These are phyloP conservation scores for Micropoecilia bifurca DNA, from an alignment of 2,797 vertebrate genomes.

Conservation along the genomic window DNA sequence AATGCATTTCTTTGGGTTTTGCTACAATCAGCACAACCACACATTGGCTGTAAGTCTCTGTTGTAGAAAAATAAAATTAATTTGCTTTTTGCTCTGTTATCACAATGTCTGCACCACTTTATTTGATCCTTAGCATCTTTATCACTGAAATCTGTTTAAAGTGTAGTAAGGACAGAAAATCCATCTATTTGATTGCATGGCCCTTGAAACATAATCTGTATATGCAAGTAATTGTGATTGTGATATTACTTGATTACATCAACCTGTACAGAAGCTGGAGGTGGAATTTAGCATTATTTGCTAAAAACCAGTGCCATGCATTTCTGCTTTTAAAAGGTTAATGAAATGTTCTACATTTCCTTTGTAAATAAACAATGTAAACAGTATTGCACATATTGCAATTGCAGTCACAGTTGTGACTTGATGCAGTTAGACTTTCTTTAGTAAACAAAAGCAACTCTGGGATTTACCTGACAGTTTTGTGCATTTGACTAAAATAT, in stretches of 20 bases:
- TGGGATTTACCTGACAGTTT: constrained; percentile 33
- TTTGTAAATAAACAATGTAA: not conserved
- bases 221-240: not conserved
- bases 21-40: constrained; percentile 7
- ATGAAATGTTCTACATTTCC: not conserved
- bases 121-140: not conserved
- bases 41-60: constrained; percentile 31
- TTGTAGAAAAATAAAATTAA: constrained; percentile 8
- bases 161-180: not conserved
- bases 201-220: not conserved
- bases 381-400: constrained; percentile 1
- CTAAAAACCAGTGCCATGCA: no score
- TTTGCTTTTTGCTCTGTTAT: not conserved
- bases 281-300: no score
- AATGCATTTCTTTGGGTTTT: constrained; percentile 17
- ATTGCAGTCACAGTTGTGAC: not conserved
- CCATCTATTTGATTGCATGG: not conserved
- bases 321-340: no score
- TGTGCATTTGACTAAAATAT: constrained; percentile 42
- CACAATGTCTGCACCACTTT: not conserved
- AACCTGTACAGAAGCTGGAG: no score
- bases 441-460: constrained; percentile 7
- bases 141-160: not conserved
- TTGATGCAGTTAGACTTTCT: not conserved
- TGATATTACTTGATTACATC: no score